Percentiles rank a stretch among this genome's conserved stretches.
These are phyloP conservation scores for Tylochromis polylepis DNA, from an alignment of 2,113 vertebrate species.

Conservation along the genomic window DNA sequence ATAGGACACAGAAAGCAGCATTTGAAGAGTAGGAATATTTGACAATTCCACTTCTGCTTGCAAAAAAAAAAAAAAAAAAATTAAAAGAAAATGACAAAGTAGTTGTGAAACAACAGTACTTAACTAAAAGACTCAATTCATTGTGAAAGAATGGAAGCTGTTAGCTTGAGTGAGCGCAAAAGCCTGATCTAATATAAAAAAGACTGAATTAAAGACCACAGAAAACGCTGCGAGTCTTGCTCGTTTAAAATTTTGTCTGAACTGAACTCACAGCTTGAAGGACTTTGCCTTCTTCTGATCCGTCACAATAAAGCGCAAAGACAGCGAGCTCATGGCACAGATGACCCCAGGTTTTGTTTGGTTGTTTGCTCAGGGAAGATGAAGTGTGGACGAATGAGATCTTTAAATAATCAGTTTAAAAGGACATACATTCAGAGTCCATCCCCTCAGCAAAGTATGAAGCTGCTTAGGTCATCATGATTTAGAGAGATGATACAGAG, in stretches of 20 bases:
- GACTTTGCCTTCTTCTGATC: background rate
- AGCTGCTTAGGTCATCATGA: background rate
- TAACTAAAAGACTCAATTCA: background rate
- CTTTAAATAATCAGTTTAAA: background rate
- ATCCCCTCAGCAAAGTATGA: background rate
- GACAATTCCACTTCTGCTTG: background rate
- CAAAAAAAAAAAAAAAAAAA: background rate
- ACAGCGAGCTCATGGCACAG: background rate
- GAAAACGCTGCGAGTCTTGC: background rate
- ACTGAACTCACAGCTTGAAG: background rate
- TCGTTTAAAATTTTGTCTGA: background rate
- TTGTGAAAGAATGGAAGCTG: background rate
- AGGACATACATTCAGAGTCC: background rate
- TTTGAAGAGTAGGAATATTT: background rate
- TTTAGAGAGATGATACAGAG: background rate
- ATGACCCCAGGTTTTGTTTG: background rate
- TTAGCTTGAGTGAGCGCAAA: background rate
- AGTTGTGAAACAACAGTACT: background rate
- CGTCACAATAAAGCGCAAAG: background rate
- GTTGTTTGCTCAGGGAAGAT: background rate
- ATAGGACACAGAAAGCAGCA: background rate
- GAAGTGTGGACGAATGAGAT: background rate
- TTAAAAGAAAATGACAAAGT: background rate
- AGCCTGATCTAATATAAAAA: background rate
- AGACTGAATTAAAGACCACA: background rate